Evolutionary conservation across 2,888 invertebrate genomes (phyloP).

Genomic region (Lycaena phlaeas): DNA sequence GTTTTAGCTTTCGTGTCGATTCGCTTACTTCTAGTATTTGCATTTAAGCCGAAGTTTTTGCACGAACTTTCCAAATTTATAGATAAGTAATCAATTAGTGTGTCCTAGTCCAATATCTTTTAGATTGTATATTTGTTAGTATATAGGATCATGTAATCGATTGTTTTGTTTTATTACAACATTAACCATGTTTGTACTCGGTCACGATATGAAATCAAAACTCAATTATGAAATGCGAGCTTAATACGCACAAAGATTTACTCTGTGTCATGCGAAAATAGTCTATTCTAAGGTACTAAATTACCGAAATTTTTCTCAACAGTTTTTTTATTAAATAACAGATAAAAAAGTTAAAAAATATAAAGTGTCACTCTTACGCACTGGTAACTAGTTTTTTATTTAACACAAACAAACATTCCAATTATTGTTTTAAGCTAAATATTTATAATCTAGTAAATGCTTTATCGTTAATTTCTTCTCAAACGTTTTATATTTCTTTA

Average conservation of each 20-base stretch:
- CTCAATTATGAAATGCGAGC: conserved; percentile 4
- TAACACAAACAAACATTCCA: conserved; percentile 9
- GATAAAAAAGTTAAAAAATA: neutral
- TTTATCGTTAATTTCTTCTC: neutral
- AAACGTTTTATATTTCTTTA: neutral
- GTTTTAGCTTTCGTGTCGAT: conserved; percentile 8
- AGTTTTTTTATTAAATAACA: neutral
- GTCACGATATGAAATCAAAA: neutral
- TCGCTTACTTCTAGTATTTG: conserved; percentile 8
- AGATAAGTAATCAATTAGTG: conserved; percentile 26
- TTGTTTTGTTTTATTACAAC: conserved; percentile 4
- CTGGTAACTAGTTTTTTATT: neutral
- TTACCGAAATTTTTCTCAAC: neutral
- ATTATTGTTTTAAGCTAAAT: conserved; percentile 9
- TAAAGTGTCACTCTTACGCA: neutral
- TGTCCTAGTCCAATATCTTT: conserved; percentile 37
- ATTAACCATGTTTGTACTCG: neutral
- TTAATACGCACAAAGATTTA: conserved; percentile 2
- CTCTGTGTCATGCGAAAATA: neutral
- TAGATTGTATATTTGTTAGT: conserved; percentile 32
- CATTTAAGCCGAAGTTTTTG: conserved; percentile 15
- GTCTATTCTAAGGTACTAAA: neutral
- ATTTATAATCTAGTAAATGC: conserved; percentile 2
- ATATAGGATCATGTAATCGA: conserved; percentile 22
- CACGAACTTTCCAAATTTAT: conserved; percentile 19